Base-by-base conservation (phyloP, 2,797 vertebrate genomes). In the Trachurus trachurus region DNA sequence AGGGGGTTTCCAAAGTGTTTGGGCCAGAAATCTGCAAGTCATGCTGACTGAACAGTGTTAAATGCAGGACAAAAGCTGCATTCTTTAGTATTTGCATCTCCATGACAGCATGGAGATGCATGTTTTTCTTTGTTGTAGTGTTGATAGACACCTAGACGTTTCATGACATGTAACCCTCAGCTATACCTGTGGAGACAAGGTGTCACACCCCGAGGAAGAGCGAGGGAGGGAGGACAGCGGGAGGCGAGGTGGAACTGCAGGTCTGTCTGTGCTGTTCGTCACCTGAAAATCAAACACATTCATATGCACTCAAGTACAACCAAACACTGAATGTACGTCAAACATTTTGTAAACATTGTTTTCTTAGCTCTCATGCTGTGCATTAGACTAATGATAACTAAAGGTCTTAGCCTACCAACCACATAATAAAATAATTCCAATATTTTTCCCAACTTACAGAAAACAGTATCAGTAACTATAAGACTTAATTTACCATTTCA, bases 221-320 rank as follows among this genome's bases (percentile, higher is more conserved):
- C 0, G 0, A 1, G 44, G 12, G 4, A 52, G 16, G 31, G 66
- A 19, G 29, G 61, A 1, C 21, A 15, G 71, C 5, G 15, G 1
- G 15, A 15, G 52, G 12, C 74, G 74, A n/a, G 86, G 83, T 0
- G 61, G 81, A 56, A 76, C 71, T 54, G 42, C 69, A 49, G 84
- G 86, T 76, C 15, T 70, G 17, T 34, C 54, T 21, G 40, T 19
- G 3, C 29, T 1, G 5, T 69, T 40, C 19, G 39, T 10, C 40
- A 15, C 21, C 84, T 91, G 56, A 52, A 66, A 62, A 40, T 47
- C 7, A 66, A 56, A 58, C 26, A 66, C 4, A n/a, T 31, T 60
- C 47, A 73, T 21, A 19, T 2, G 22, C 21, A 26, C 13, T 9
- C 34, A 6, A 71, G 47, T 9, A 13, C 7, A 29, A 54, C 21